These are phyloP conservation scores for Brachirus orientalis DNA, from an alignment of 2,113 vertebrate species.

Conservation along the genomic window DNA sequence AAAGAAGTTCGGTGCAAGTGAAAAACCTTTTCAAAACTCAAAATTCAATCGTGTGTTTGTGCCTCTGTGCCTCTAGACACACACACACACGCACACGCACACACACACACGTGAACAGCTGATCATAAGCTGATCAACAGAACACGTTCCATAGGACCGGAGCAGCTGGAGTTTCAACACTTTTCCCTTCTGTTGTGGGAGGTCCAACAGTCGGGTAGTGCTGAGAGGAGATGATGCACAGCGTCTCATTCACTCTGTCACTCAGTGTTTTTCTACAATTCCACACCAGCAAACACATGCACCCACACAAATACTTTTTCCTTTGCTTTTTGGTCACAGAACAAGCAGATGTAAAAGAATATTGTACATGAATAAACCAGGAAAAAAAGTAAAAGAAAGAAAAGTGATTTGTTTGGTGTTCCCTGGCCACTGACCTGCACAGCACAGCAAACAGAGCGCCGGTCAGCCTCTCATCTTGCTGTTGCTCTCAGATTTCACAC, in stretches of 20 bases:
- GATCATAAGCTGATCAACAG: slow-evolving; percentile 29
- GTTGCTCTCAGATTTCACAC: slow-evolving; percentile 65
- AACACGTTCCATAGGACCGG: slow-evolving; percentile 8
- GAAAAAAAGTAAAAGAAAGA: slow-evolving; percentile 7
- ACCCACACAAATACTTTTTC: neutral
- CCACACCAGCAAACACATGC: neutral
- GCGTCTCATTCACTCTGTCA: slow-evolving; percentile 27
- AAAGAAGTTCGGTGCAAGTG: neutral
- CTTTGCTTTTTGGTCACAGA: neutral
- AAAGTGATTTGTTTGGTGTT: slow-evolving; percentile 24
- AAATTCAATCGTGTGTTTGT: slow-evolving; percentile 8
- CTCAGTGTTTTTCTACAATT: neutral
- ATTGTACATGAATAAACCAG: no score
- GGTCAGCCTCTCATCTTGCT: slow-evolving; percentile 51
- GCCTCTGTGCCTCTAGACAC: slow-evolving; percentile 17
- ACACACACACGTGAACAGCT: slow-evolving; percentile 30
- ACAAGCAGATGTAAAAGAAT: no score
- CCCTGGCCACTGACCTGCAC: slow-evolving; percentile 68
- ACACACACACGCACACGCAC: slow-evolving; percentile 29
- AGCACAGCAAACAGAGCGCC: slow-evolving; percentile 31
- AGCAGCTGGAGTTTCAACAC: slow-evolving; percentile 40
- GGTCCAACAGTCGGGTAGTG: slow-evolving; percentile 5
- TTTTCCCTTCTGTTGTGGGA: slow-evolving; percentile 1
- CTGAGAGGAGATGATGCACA: slow-evolving; percentile 11
- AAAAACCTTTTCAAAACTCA: slow-evolving; percentile 3